Conservation (phyloP, 2,888 invertebrate genomes). For the Acholoe squamosa region DNA sequence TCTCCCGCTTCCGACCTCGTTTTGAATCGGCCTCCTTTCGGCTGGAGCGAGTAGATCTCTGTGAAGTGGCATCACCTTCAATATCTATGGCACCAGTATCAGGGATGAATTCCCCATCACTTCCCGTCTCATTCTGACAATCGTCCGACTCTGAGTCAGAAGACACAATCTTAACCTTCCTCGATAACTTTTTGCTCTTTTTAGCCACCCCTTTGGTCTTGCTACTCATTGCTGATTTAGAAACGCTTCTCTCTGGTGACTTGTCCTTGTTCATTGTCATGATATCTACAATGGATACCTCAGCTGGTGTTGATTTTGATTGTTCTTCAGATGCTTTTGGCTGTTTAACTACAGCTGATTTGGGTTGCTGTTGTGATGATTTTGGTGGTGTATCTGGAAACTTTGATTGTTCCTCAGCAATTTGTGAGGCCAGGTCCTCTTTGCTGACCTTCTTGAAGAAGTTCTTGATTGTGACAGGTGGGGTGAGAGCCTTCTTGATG, state of each 20-base stretch:
- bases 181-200: not conserved
- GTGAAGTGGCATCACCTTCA: no score
- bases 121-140: not conserved
- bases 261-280: not conserved
- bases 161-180: not conserved
- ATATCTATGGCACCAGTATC: not conserved
- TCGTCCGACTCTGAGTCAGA: not conserved
- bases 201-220: not conserved
- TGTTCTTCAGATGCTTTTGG: no score
- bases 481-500: conserved; percentile 75
- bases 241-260: not conserved
- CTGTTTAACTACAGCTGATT: not conserved
- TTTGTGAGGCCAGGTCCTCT: conserved; percentile 31
- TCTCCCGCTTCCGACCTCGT: not conserved
- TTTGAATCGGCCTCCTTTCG: not conserved
- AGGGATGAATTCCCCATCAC: not conserved
- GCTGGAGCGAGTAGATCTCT: not conserved
- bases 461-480: conserved; percentile 79
- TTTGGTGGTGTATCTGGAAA: no score
- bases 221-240: not conserved
- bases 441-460: conserved; percentile 74
- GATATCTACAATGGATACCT: no score
- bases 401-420: not conserved
- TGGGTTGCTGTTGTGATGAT: not conserved
- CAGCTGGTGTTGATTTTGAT: no score